Evolutionary conservation across 2,113 vertebrate genomes (phyloP), one percentile per base, ranked within the genome.

Genomic region (Gasterosteus nipponicus): DNA sequence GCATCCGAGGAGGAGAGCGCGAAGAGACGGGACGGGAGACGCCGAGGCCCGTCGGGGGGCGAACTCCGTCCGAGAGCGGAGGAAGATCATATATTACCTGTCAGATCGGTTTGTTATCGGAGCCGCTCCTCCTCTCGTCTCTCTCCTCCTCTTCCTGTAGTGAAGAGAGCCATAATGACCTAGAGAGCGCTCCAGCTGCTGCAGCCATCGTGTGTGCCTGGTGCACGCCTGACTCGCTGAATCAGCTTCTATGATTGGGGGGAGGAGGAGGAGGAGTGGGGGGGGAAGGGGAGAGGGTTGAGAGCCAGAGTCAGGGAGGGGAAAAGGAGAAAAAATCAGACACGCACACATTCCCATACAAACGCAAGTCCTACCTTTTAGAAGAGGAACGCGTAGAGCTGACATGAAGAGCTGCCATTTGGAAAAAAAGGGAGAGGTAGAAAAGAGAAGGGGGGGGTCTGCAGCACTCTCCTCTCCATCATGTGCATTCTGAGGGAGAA

Each of bases 131-230:
- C 91, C 90, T 89, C 86, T 88, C 85, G 73, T 85, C 75, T 82
- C 88, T 86, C 92, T 82, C 89, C 91, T 93, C 92, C 91, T 78
- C 89, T 92, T 93, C 92, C 92, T 91, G 92, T 91, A 94, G 84
- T 87, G 90, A 94, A 91, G 92, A 94, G 92, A 95, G 94, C 95
- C 92, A 92, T 92, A 95, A 92, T 96, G 96, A 96, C 96, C 96
- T 96, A 94, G 92, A 96, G 93, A 94, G 94, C 94, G 90, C 93
- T 95, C 94, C 94, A 95, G 89, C 95, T 95, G 95, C 95, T 95
- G 95, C 96, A 97, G 96, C 96, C 96, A 95, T 95, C 93, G 94
- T 89, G 91, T 92, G 90, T 87, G 92, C 87, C 90, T 93, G 92
- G 93, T 91, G 94, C 91, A 94, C 91, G 93, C 93, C 91, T 92